Conservation (phyloP, 2,888 invertebrate species). For the Choreutis nemorana region DNA sequence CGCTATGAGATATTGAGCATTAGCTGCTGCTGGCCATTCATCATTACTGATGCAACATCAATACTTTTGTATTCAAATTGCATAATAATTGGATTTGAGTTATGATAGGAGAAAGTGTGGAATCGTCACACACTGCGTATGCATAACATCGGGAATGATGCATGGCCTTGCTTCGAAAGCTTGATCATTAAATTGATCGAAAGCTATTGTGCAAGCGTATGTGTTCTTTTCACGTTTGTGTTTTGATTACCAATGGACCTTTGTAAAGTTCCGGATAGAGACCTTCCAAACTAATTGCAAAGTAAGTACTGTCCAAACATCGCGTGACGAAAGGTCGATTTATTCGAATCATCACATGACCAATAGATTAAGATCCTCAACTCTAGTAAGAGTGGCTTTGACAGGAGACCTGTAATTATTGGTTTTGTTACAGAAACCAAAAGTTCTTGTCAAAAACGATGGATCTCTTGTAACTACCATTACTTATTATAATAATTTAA, state of each 20-base stretch:
- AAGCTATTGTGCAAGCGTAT: too few species aligned
- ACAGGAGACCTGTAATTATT: too few species aligned
- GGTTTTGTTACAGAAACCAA: not conserved
- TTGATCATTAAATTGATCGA: too few species aligned
- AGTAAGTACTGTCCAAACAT: conserved; percentile 17
- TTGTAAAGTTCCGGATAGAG: too few species aligned
- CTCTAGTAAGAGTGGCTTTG: not conserved
- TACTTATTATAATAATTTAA: conserved; percentile 22
- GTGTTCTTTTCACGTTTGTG: too few species aligned
- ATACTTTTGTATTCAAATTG: conserved; percentile 26
- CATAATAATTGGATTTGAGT: conserved; percentile 47
- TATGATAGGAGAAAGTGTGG: conserved; percentile 56
- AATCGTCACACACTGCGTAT: conserved; percentile 40
- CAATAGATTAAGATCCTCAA: not conserved
- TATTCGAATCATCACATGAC: conserved; percentile 15
- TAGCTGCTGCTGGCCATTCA: not conserved
- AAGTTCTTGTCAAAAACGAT: conserved; percentile 18
- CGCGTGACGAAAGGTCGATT: conserved; percentile 28
- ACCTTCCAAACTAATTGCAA: conserved; percentile 23
- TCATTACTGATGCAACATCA: conserved; percentile 2
- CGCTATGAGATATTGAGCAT: conserved; percentile 1
- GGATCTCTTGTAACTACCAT: conserved; percentile 16
- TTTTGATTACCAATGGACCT: too few species aligned
- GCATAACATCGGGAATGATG: conserved; percentile 44
- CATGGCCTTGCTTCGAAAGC: conserved; percentile 40